A percentile compares a stretch with the other conserved stretches of the same genome.
Evolutionary conservation across 2,888 invertebrate genomes (phyloP).

Genomic region (Megalurothrips usitatus): DNA sequence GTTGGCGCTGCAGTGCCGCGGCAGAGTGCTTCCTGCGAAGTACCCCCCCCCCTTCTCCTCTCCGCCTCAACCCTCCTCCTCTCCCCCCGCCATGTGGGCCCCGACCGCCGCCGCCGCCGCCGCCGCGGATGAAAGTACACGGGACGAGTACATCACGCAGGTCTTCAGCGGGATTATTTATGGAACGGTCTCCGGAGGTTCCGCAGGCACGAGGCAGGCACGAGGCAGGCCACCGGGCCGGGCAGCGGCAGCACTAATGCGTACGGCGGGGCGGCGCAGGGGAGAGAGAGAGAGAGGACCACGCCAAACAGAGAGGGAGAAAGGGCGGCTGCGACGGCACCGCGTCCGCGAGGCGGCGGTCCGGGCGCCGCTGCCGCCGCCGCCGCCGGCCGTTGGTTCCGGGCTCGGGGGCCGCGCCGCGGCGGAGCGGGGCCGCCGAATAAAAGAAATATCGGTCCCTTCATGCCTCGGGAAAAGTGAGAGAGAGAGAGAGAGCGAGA

Average conservation of each 20-base stretch:
- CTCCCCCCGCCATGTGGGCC: not conserved
- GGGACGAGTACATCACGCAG: not conserved
- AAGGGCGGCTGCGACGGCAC: not conserved
- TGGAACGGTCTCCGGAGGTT: constrained; percentile 4
- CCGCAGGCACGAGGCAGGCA: not conserved
- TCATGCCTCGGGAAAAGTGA: no score
- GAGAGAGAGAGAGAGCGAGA: no score
- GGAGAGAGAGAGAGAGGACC: not conserved
- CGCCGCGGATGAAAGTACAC: no score
- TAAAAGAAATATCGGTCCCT: no score
- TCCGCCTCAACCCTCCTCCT: not conserved
- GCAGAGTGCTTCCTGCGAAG: not conserved
- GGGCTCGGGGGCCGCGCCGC: no score
- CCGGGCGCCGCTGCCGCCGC: no score
- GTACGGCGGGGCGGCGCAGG: not conserved
- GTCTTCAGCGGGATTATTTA: constrained; percentile 17
- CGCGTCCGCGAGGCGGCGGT: not conserved
- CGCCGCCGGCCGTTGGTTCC: no score
- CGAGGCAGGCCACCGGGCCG: no score
- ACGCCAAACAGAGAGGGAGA: no score
- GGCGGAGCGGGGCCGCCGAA: no score
- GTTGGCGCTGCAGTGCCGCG: not conserved
- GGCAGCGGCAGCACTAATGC: no score
- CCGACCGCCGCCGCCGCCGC: not conserved
- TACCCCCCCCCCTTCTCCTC: not conserved